Evolutionary conservation across 2,888 invertebrate species (phyloP).

Genomic region (Scaptomyza tumidula): DNA sequence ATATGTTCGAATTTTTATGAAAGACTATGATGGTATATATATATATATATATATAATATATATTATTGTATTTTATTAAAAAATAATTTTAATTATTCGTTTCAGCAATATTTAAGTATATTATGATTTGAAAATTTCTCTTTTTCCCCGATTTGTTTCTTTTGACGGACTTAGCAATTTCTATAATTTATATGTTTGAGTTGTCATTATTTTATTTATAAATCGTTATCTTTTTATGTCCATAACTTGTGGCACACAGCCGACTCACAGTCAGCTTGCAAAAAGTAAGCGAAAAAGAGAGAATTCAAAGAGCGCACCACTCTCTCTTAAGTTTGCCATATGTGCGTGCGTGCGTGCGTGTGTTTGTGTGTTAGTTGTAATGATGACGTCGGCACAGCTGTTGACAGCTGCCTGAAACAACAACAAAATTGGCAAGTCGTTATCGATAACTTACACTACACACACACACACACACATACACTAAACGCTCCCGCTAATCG

Average conservation of each 20-base stretch:
- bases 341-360: neutral
- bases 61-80: too few species aligned
- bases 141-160: too few species aligned
- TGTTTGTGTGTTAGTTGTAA: slow-evolving; percentile 12
- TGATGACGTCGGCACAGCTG: slow-evolving; percentile 62
- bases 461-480: slow-evolving; percentile 5
- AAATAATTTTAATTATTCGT: too few species aligned
- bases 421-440: slow-evolving; percentile 40
- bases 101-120: neutral
- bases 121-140: neutral
- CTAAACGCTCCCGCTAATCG: neutral
- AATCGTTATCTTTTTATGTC: slow-evolving; percentile 20
- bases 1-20: neutral
- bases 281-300: slow-evolving; percentile 30
- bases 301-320: slow-evolving; percentile 10
- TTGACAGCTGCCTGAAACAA: slow-evolving; percentile 43
- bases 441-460: slow-evolving; percentile 60
- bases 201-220: neutral
- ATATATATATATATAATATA: too few species aligned
- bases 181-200: neutral
- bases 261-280: slow-evolving; percentile 25
- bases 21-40: too few species aligned
- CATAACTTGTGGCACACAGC: slow-evolving; percentile 10
- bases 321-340: slow-evolving; percentile 11
- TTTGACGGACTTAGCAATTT: neutral